Evolutionary conservation across 2,797 vertebrate genomes (phyloP).

Genomic region (Pangasius djambal): DNA sequence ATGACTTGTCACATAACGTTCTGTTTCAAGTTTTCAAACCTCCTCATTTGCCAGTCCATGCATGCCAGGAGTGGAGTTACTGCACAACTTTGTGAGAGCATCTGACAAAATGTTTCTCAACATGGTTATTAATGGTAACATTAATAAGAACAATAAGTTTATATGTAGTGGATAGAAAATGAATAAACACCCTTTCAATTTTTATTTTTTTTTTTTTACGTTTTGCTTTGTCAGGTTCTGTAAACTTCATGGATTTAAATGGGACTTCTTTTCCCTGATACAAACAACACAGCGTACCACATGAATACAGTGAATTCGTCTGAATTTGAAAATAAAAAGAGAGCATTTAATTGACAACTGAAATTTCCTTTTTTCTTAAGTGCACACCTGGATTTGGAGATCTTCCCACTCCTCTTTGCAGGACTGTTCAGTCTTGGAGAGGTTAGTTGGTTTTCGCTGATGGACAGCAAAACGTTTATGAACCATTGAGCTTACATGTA

Average conservation of each 20-base stretch:
- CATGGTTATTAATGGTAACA: background rate
- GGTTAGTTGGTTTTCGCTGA: background rate
- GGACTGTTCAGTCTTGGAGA: background rate
- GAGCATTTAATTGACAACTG: background rate
- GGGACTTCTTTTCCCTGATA: background rate
- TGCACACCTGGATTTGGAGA: background rate
- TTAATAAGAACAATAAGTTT: too few species aligned
- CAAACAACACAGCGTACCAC: background rate
- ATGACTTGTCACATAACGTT: background rate
- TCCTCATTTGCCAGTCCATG: background rate
- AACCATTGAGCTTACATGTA: background rate
- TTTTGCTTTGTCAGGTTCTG: background rate
- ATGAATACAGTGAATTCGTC: background rate
- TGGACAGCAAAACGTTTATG: background rate
- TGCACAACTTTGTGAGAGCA: background rate
- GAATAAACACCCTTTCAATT: background rate
- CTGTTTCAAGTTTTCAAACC: background rate
- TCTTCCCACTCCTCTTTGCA: background rate
- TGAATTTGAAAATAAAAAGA: background rate
- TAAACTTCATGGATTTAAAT: too few species aligned
- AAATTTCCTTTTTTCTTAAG: too few species aligned
- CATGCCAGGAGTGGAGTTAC: background rate
- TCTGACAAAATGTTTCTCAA: background rate
- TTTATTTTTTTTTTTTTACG: too few species aligned
- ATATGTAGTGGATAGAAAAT: background rate